These are phyloP conservation scores for Alethe castanea DNA, from an alignment of 2,113 vertebrate species.

Conservation along the genomic window DNA sequence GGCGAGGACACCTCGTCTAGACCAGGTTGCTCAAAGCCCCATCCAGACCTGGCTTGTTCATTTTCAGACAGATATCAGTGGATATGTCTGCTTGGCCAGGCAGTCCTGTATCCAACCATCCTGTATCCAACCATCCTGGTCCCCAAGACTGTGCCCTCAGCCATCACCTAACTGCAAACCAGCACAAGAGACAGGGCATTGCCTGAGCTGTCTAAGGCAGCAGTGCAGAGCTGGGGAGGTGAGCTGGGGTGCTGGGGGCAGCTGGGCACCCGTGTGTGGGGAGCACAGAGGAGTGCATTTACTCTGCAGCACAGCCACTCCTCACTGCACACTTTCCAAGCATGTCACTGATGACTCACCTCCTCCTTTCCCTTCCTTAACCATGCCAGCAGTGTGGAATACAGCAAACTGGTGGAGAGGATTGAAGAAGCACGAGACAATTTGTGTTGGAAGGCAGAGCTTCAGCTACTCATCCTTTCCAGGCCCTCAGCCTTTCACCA, in stretches of 20 bases:
- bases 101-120: accelerated
- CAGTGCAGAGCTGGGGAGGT: neutral
- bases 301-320: neutral
- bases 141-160: neutral
- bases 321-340: neutral
- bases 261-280: neutral
- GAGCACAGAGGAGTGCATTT: neutral
- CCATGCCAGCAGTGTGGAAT: neutral
- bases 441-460: neutral
- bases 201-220: neutral
- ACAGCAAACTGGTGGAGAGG: neutral
- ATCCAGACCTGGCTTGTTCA: neutral
- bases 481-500: neutral
- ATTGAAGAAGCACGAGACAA: neutral
- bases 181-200: accelerated
- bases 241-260: neutral
- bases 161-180: neutral
- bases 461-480: neutral
- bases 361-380: neutral
- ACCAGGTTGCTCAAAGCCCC: neutral
- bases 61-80: neutral
- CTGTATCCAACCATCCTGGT: accelerated
- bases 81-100: neutral
- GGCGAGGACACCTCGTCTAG: neutral
- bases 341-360: accelerated